Evolutionary conservation across 30 jellyfish, hydroid and myxozoan genomes (phyloP).

Genomic region (Calvadosia cruxmelitensis): DNA sequence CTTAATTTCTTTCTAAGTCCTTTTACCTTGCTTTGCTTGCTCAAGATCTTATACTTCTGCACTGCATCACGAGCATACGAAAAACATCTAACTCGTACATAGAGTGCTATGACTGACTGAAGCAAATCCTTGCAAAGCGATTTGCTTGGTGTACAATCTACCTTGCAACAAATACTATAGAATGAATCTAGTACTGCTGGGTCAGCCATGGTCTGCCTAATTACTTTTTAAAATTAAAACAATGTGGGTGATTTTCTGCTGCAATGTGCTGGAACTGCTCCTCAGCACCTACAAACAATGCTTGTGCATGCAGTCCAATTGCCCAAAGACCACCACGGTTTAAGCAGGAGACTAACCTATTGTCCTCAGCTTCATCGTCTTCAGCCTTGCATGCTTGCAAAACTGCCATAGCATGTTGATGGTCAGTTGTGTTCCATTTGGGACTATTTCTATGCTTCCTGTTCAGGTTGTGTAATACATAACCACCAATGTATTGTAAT

Average conservation of each 20-base stretch:
- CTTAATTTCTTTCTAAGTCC: too few relatives aligned
- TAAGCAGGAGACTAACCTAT: constrained; percentile 5
- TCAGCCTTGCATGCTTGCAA: constrained; percentile 13
- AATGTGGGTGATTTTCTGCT: too few relatives aligned
- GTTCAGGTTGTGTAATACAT: constrained; percentile 18
- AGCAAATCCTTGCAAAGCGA: constrained; percentile 5
- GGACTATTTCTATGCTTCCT: constrained; percentile 4
- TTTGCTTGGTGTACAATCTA: not conserved
- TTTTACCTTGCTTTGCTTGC: constrained; percentile 7
- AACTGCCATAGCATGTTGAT: constrained; percentile 14
- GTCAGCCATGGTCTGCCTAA: not conserved
- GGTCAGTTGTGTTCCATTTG: not conserved
- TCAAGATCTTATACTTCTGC: not conserved
- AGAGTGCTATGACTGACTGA: constrained; percentile 1
- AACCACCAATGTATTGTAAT: not conserved
- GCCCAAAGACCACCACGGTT: constrained; percentile 15
- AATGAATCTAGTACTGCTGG: constrained; percentile 3
- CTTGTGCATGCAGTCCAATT: too few relatives aligned
- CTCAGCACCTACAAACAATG: too few relatives aligned
- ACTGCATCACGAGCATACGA: not conserved
- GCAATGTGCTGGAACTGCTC: too few relatives aligned
- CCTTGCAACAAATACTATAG: not conserved
- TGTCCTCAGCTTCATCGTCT: constrained; percentile 5
- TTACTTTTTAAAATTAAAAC: too few relatives aligned
- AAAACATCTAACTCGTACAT: constrained; percentile 2